Evolutionary conservation across 2,113 vertebrate genomes (phyloP).

Genomic region (Microtus ochrogaster): DNA sequence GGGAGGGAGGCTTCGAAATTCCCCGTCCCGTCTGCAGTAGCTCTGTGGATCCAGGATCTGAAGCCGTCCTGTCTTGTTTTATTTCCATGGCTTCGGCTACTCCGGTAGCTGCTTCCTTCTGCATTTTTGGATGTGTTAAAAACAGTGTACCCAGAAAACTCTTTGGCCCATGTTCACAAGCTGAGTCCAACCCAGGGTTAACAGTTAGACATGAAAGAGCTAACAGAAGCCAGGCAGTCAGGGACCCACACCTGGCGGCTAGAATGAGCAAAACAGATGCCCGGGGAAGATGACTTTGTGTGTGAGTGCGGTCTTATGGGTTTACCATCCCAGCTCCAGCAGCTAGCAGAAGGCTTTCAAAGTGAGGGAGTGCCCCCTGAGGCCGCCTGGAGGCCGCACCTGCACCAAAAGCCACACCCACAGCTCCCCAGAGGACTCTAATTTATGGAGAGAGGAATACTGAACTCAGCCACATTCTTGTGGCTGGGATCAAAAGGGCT

Average conservation of each 20-base stretch:
- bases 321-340: slow-evolving; percentile 72
- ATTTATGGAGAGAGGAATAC: slow-evolving; percentile 70
- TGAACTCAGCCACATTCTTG: slow-evolving; percentile 77
- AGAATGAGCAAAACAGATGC: slow-evolving; percentile 80
- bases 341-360: slow-evolving; percentile 67
- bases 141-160: slow-evolving; percentile 48
- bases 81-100: background rate
- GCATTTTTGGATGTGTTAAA: slow-evolving; percentile 28
- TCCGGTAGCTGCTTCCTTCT: slow-evolving; percentile 48
- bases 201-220: slow-evolving; percentile 69
- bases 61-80: background rate
- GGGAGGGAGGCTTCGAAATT: slow-evolving; percentile 4
- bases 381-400: slow-evolving; percentile 65
- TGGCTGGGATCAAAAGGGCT: slow-evolving; percentile 78
- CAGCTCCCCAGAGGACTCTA: slow-evolving; percentile 50
- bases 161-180: slow-evolving; percentile 60
- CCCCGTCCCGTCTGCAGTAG: background rate
- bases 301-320: slow-evolving; percentile 58
- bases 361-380: slow-evolving; percentile 75
- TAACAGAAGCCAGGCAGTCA: slow-evolving; percentile 79
- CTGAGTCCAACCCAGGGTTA: slow-evolving; percentile 62
- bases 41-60: slow-evolving; percentile 3
- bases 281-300: slow-evolving; percentile 66
- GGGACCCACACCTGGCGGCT: slow-evolving; percentile 74
- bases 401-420: slow-evolving; percentile 64